Conservation (phyloP, 2,888 invertebrate genomes). For the Drosophila kanekoi region DNA sequence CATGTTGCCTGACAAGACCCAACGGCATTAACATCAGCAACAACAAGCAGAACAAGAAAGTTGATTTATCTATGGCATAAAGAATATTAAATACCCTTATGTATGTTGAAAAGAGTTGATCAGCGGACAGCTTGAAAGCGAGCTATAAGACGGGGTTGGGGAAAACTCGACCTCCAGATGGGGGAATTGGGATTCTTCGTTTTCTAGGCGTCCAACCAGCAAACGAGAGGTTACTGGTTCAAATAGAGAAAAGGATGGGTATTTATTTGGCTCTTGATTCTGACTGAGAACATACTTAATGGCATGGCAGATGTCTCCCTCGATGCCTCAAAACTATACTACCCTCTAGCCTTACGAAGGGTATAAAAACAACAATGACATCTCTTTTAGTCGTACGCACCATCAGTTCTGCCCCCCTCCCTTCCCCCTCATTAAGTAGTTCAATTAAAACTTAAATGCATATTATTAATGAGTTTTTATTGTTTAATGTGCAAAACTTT, state of each 20-base stretch:
- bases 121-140: no score
- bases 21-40: constrained; percentile 35
- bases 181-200: no score
- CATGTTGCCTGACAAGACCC: constrained; percentile 45
- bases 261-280: no score
- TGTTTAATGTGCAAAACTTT: constrained; percentile 70
- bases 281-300: no score
- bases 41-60: constrained; percentile 5
- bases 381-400: constrained; percentile 25
- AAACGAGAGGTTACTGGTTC: no score
- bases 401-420: background rate
- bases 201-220: no score
- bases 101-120: background rate
- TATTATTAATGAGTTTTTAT: constrained; percentile 80
- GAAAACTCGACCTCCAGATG: no score
- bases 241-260: no score
- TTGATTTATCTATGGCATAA: background rate
- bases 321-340: no score
- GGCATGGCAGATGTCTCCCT: no score
- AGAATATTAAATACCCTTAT: background rate
- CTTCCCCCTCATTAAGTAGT: constrained; percentile 69
- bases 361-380: constrained; percentile 15
- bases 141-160: no score
- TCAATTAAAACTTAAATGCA: constrained; percentile 78
- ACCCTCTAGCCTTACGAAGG: background rate